Base-by-base conservation (phyloP, 2,888 invertebrate genomes). In the Hirtodrosophila trivittata region DNA sequence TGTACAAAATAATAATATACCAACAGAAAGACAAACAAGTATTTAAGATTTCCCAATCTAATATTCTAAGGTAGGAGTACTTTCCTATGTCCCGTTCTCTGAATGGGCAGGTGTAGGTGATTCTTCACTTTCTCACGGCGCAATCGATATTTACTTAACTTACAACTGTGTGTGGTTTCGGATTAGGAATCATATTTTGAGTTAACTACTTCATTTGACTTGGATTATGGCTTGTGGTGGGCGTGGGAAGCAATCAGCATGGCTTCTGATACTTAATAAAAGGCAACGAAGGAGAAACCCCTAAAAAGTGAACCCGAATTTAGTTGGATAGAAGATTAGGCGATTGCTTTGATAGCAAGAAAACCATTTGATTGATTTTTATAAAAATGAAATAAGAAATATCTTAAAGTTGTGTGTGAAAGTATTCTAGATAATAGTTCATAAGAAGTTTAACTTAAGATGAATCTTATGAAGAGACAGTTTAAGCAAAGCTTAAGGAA, bases 111-210 rank as follows among this genome's bases (percentile, higher is more conserved):
- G 87, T 78, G 78, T 13, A 43, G 13, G 33, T 16, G 13, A 45
- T 51, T 7, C 10, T 14, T 14, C 16, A 55, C 59, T 58, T 73
- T 73, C 66, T 49, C 72, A 60, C 45, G 49, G 26, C 9, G 3
- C 4, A 14, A 21, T 14, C 1, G 0, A 21, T 77, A 37, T 69
- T 77, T 75, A 43, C 42, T 56, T 49, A 52, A 43, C 41, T 73
- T 50, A 59, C 28, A 37, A 28, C 45, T 46, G 14, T 65, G 60
- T 83, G 51, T 77, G 54, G 16, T 46, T 64, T 59, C 6, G 87
- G 85, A 77, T 78, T 85, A 85, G 3, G 43, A 62, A 68, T 68
- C 59, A 72, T 68, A 60, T 65, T 59, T 65, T 63, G 50, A 69
- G 46, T 49, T 77, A 64, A 77, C 87, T 87, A 69, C 82, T 60